Base-by-base conservation (phyloP, 2,888 invertebrate species). In the Lasioglossum figueresi region DNA sequence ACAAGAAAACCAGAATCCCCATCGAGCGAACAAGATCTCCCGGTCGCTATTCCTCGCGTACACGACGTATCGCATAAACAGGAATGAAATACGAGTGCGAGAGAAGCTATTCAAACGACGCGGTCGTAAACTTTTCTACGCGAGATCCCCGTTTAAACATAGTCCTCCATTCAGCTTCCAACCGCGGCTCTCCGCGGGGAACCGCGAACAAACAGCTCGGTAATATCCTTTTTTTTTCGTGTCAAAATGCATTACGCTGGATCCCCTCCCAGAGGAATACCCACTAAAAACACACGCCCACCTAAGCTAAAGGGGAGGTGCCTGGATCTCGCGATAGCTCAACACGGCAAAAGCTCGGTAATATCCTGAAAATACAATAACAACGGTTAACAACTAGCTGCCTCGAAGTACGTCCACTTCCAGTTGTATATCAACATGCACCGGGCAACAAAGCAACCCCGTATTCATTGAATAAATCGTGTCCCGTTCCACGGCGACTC, bases 391-490 rank as follows among this genome's bases (percentile, higher is more conserved):
- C 34, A 31, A 66, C 34, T 23, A 6, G 34, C 8, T 66, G 31
- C 16, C 16, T 16, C 27, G 27, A 14, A 16, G 59, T 16, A 0
- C 14, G 0, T 59, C 27, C 27, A 31, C 27, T 59, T 34, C 31
- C 19, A 66, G 16, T 66, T 19, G 34, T 16, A 1, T 16, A 23
- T 23, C 66, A 8, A 34, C 6, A 66, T 34, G 31, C 16, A 16
- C 27, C 5, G 14, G 5, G 27, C 5, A 27, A 16, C 19, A 34
- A 31, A 16, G 31, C 16, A 31, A 19, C 34, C 19, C n/a, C 4
- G 14, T 59, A 23, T 74, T n/a, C 72, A 66, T 79, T 45, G 34
- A 73, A 63, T 45, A 66, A 71, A 66, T 37, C 73, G 14, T n/a
- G 59, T 37, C 56, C 16, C 79, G 59, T 63, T 34, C 34, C 43